A percentile compares a stretch with the other conserved stretches of the same genome.
Evolutionary conservation across 1,140 invertebrate genomes (phyloP).

Genomic region (Odontomachus brunneus): DNA sequence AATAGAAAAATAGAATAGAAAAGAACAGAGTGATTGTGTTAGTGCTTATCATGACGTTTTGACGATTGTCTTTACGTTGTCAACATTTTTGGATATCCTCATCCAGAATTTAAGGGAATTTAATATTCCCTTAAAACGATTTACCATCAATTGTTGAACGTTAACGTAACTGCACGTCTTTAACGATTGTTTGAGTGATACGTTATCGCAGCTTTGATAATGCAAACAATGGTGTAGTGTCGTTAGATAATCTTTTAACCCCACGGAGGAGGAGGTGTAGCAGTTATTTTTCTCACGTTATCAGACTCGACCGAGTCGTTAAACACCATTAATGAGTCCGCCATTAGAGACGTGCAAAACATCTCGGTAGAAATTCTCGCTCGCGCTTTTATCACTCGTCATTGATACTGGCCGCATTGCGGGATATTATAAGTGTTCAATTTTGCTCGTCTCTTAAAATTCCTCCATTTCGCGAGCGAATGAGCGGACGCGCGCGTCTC

Average conservation of each 20-base stretch:
- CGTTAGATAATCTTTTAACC: not conserved
- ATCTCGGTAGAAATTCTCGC: not conserved
- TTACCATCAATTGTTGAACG: not conserved
- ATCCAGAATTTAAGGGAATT: too few relatives aligned
- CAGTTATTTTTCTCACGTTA: constrained; percentile 12
- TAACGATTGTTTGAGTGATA: constrained; percentile 1
- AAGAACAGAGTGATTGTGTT: too few relatives aligned
- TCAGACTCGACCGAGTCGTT: not conserved
- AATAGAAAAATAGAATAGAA: too few relatives aligned
- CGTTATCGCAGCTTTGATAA: not conserved
- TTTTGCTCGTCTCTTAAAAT: constrained; percentile 34
- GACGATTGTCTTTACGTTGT: too few relatives aligned
- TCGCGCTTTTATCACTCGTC: not conserved
- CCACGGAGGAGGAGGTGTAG: not conserved
- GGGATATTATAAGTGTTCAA: not conserved
- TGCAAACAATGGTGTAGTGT: not conserved
- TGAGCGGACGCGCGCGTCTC: not conserved
- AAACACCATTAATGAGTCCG: not conserved
- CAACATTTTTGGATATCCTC: too few relatives aligned
- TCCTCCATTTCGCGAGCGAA: not conserved
- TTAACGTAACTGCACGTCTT: not conserved
- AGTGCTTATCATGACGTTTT: too few relatives aligned
- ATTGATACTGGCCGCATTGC: not conserved
- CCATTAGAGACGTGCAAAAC: not conserved
- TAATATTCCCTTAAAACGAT: too few relatives aligned